These are phyloP conservation scores for human DNA, from an alignment of 2,113 vertebrate species.

Conservation along the genomic window DNA sequence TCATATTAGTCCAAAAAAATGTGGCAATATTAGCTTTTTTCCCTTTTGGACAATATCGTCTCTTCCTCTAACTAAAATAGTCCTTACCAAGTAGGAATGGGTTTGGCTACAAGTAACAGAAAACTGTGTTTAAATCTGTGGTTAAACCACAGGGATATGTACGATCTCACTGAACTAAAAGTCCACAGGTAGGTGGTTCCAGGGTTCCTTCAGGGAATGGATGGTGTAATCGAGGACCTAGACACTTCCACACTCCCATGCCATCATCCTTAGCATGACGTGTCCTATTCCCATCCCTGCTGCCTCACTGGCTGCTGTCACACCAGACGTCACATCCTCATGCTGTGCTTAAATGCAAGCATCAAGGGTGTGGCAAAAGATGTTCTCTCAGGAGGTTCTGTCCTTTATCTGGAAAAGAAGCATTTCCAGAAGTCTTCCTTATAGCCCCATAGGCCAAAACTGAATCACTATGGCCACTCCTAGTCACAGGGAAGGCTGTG, in stretches of 20 bases:
- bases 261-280: not conserved
- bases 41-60: not conserved
- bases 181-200: not conserved
- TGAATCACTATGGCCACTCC: not conserved
- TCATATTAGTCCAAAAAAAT: not conserved
- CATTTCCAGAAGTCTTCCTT: not conserved
- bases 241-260: not conserved
- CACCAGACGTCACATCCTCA: not conserved
- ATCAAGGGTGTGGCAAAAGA: not conserved
- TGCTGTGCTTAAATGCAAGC: not conserved
- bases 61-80: not conserved
- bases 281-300: not conserved
- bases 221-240: not conserved
- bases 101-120: not conserved
- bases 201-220: not conserved
- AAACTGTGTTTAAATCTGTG: not conserved
- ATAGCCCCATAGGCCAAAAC: not conserved
- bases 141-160: not conserved
- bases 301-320: not conserved
- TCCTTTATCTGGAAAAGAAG: not conserved
- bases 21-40: not conserved
- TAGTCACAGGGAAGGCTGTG: not conserved
- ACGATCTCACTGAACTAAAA: not conserved
- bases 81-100: not conserved
- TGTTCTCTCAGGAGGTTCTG: not conserved